Evolutionary conservation across 1,140 invertebrate genomes (phyloP).

Genomic region (Metopolophium dirhodum): DNA sequence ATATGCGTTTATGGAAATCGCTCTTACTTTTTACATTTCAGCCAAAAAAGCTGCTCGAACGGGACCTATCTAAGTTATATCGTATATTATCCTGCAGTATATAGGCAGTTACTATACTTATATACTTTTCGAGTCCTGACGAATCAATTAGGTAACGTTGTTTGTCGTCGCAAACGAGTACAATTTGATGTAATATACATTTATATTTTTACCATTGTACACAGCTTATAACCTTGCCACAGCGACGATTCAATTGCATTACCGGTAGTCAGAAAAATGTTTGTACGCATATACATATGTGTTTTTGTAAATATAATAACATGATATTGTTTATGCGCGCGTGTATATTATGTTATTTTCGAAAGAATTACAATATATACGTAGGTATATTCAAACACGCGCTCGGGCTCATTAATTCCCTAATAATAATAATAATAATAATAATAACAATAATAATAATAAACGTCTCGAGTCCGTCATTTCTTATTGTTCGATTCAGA

Average conservation of each 20-base stretch:
- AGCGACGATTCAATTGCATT: not conserved
- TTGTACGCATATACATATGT: not conserved
- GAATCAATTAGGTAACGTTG: not conserved
- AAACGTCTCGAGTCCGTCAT: not conserved
- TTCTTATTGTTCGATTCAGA: not conserved
- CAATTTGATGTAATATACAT: not conserved
- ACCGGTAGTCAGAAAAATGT: not conserved
- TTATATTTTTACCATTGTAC: not conserved
- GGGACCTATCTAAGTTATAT: not conserved
- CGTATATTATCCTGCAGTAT: not conserved
- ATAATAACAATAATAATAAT: not conserved
- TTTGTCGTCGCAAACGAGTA: not conserved
- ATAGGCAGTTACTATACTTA: not conserved
- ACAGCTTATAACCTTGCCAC: not conserved
- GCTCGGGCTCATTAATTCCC: not conserved
- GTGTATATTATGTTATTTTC: not conserved
- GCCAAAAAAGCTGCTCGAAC: not conserved
- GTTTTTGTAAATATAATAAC: not conserved
- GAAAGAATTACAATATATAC: not conserved
- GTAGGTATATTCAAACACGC: not conserved
- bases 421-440: no score
- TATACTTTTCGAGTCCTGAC: not conserved
- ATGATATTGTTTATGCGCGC: not conserved
- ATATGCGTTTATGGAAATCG: not conserved
- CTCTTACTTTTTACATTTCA: not conserved